Evolutionary conservation across 1,140 invertebrate genomes (phyloP).

Genomic region (Vanessa tameamea): DNA sequence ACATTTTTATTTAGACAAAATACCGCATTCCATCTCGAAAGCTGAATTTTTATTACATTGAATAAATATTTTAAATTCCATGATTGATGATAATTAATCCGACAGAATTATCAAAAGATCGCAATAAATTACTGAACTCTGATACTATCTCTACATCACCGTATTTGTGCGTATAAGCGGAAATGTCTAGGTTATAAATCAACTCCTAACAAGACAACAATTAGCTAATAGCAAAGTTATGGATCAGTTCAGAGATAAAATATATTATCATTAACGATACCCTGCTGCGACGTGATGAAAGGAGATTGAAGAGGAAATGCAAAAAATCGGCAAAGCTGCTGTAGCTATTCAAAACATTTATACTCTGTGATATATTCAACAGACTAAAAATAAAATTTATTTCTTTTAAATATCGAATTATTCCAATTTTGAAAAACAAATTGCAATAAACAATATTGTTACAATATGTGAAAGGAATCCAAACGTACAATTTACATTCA

Average conservation of each 20-base stretch:
- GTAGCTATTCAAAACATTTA: neutral
- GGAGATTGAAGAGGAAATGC: neutral
- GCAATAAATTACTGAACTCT: constrained; percentile 23
- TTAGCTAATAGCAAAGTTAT: constrained; percentile 36
- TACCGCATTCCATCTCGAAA: neutral
- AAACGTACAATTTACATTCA: too few relatives aligned
- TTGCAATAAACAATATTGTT: too few relatives aligned
- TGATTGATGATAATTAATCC: constrained; percentile 26
- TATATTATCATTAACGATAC: constrained; percentile 5
- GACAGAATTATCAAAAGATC: constrained; percentile 27
- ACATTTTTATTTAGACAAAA: neutral
- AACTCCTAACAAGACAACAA: constrained; percentile 33
- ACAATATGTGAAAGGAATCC: too few relatives aligned
- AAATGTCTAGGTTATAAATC: constrained; percentile 34
- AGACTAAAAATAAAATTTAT: too few relatives aligned
- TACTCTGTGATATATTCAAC: too few relatives aligned
- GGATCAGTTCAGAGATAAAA: constrained; percentile 17
- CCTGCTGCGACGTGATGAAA: constrained; percentile 4
- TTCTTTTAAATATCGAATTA: too few relatives aligned
- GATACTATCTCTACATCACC: constrained; percentile 14
- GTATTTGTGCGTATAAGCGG: constrained; percentile 32
- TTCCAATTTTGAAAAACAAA: too few relatives aligned
- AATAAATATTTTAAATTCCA: neutral
- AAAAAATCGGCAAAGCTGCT: neutral
- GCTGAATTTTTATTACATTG: neutral